Conservation (phyloP, 1,140 invertebrate genomes). For the Micrasema longulum region DNA sequence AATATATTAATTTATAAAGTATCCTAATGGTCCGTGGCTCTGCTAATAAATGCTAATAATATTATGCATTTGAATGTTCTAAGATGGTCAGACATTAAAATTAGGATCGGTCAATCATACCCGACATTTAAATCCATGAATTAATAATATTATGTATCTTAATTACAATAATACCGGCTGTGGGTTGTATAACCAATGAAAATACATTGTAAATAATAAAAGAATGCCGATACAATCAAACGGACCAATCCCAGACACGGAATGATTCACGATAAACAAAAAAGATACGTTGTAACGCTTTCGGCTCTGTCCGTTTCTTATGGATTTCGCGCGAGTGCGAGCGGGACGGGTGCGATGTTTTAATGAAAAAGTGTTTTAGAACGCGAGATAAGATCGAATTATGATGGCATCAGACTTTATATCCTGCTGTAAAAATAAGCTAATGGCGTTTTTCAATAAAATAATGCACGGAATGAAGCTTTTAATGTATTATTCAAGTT, state of each 20-base stretch:
- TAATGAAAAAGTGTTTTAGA: slow-evolving; percentile 2
- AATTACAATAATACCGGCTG: too few relatives aligned
- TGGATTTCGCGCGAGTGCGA: not conserved
- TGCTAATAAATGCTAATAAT: too few relatives aligned
- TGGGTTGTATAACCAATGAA: slow-evolving; percentile 13
- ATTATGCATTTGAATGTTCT: too few relatives aligned
- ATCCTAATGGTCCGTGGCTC: too few relatives aligned
- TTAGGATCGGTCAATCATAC: too few relatives aligned
- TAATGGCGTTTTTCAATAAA: too few relatives aligned
- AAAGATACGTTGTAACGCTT: not conserved
- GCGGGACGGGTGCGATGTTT: not conserved
- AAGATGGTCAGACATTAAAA: too few relatives aligned
- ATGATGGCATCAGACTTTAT: not conserved
- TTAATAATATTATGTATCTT: too few relatives aligned
- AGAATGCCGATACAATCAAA: slow-evolving; percentile 18
- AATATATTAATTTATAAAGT: too few relatives aligned
- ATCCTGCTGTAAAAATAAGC: slow-evolving; percentile 18
- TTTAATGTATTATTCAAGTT: too few relatives aligned
- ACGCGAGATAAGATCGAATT: not conserved
- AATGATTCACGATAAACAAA: not conserved
- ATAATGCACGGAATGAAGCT: too few relatives aligned
- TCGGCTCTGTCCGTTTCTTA: not conserved
- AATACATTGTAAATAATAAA: slow-evolving; percentile 30
- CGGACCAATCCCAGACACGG: slow-evolving; percentile 5
- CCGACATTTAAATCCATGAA: too few relatives aligned